Evolutionary conservation across 2,888 invertebrate species (phyloP), one percentile per base, ranked within the genome.

Genomic region (Habroteleia sp.): DNA sequence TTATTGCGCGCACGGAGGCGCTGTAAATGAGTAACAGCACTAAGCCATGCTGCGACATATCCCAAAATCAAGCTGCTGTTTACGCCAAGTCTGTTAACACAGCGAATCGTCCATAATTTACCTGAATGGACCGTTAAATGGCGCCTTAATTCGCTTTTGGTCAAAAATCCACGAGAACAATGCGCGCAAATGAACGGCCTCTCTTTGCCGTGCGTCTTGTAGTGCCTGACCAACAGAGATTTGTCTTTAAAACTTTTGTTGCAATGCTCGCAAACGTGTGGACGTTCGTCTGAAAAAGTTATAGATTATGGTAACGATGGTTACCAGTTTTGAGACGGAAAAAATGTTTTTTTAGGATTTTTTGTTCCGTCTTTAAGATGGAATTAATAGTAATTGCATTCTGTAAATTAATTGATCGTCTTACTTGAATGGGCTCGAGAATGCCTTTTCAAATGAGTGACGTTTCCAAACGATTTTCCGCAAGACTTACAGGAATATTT

Each of bases 401-500:
- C n/a, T n/a, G n/a, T n/a, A n/a, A n/a, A n/a, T n/a, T n/a, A n/a
- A n/a, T n/a, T n/a, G n/a, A n/a, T n/a, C n/a, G 20, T 69, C 83
- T 82, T 89, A 94, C 94, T 93, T 33, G 91, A 89, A 85, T 95
- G 95, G 37, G 92, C 92, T 46, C 92, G 91, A 33, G 90, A 89
- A 83, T 95, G 95, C 0, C 95, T 89, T 41, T 92, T 90, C 83
- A 94, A 90, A 83, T 94, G 93, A 83, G 93, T 93, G 44, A 90
- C 89, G 82, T 93, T 92, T 76, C 91, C 91, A 89, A 94, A 95
- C 11, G 91, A 89, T 83, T 93, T 93, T 10, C 90, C 89, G 79
- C 95, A 95, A 63, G 91, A 89, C 79, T 90, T 88, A 84, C 95
- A 95, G 78, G 89, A 89, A 87, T 91, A 91, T 0, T 90, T 89